phyloP scores from a whole-genome alignment of 2,113 vertebrate genomes.

The Cyanocitta stelleri region DNA sequence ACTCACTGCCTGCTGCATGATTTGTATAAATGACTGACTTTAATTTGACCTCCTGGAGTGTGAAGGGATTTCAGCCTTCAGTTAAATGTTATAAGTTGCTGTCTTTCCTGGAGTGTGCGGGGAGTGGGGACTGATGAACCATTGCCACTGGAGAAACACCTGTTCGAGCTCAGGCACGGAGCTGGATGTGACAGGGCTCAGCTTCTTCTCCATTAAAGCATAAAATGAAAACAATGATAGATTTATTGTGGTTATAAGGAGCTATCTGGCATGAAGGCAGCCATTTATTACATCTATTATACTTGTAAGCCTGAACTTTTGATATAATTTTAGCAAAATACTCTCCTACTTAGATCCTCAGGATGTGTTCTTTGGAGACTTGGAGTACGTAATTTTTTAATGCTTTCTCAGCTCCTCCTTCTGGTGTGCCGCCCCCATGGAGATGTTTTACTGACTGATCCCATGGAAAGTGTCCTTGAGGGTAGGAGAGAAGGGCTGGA shows the following conservation, averaged over 20 bases:
- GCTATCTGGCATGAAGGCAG: background rate
- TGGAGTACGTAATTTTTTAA: rapidly evolving
- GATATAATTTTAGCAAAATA: background rate
- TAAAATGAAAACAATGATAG: background rate
- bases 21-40: slow-evolving; percentile 52
- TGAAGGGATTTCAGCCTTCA: slow-evolving; percentile 22
- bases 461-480: background rate
- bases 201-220: background rate
- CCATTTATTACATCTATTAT: background rate
- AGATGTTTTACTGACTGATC: background rate
- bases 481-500: background rate
- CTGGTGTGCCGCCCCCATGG: background rate
- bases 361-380: background rate
- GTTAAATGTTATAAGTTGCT: background rate
- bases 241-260: background rate
- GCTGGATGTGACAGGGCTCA: background rate
- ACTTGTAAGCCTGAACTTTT: background rate
- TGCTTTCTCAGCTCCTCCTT: background rate
- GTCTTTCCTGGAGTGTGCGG: background rate
- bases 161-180: background rate
- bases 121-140: background rate
- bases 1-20: slow-evolving; percentile 14
- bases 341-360: background rate
- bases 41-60: slow-evolving; percentile 44
- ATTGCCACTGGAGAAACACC: background rate